Conservation (phyloP, 2,113 vertebrate genomes). For the Sinocyclocheilus rhinocerous region DNA sequence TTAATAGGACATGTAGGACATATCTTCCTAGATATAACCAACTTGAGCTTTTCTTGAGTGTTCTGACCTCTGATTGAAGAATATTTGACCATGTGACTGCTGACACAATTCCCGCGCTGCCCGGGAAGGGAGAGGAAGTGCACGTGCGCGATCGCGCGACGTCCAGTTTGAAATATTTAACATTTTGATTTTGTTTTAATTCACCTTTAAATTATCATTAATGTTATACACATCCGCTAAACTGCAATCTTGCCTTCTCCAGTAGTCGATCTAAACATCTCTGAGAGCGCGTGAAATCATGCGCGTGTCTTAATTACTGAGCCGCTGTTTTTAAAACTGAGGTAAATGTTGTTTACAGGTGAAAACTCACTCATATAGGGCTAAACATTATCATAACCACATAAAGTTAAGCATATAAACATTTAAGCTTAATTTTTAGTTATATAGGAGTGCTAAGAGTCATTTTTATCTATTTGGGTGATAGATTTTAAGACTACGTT, state of each 20-base stretch:
- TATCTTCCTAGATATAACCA: background rate
- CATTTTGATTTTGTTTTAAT: background rate
- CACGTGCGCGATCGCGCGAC: background rate
- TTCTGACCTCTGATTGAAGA: background rate
- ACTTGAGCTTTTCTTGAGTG: background rate
- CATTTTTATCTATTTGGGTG: background rate
- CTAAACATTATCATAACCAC: background rate
- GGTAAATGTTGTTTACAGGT: background rate
- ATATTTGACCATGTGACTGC: slow-evolving; percentile 10
- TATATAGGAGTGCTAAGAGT: background rate
- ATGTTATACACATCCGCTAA: background rate
- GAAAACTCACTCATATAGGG: background rate
- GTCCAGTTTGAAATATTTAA: slow-evolving; percentile 18
- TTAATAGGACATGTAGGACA: background rate
- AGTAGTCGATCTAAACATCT: background rate
- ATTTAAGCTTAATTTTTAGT: background rate
- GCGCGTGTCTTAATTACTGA: background rate
- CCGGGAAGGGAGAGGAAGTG: background rate
- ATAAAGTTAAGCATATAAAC: background rate
- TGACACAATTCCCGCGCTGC: background rate
- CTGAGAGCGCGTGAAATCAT: background rate
- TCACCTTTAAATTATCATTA: background rate
- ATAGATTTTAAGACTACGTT: too few relatives aligned
- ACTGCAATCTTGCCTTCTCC: background rate
- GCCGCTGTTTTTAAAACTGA: slow-evolving; percentile 25